Conservation (phyloP, 2,888 invertebrate species). For the Parnassius orleans region DNA sequence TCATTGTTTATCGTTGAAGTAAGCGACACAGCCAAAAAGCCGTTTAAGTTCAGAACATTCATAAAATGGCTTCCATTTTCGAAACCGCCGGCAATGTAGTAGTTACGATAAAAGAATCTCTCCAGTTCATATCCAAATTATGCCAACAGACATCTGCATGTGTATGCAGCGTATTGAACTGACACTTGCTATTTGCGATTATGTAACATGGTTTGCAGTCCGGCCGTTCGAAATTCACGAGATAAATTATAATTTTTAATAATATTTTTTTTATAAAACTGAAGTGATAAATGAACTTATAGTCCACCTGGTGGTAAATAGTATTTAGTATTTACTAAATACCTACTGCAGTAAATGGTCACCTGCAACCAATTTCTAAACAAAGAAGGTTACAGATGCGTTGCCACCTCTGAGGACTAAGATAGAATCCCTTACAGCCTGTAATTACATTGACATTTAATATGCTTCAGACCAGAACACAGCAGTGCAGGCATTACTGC, state of each 20-base stretch:
- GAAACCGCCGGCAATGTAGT: not conserved
- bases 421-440: too few species aligned
- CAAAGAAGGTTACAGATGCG: too few species aligned
- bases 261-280: not conserved
- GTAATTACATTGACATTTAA: too few species aligned
- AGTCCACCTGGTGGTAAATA: too few species aligned
- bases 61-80: constrained; percentile 4
- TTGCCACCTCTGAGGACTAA: too few species aligned
- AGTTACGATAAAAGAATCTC: not conserved
- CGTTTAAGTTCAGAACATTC: constrained; percentile 9
- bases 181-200: constrained; percentile 18
- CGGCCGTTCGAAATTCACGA: constrained; percentile 5
- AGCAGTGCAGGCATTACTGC: too few species aligned
- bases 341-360: too few species aligned
- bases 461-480: too few species aligned
- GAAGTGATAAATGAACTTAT: too few species aligned
- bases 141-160: not conserved
- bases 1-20: not conserved
- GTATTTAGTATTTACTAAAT: too few species aligned
- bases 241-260: not conserved
- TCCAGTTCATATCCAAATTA: not conserved
- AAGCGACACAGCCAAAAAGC: not conserved
- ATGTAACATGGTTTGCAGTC: constrained; percentile 2
- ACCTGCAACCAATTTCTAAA: too few species aligned
- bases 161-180: constrained; percentile 1